Evolutionary conservation across 1,140 invertebrate genomes (phyloP).

Genomic region (Aphaenogaster ashmeadi): DNA sequence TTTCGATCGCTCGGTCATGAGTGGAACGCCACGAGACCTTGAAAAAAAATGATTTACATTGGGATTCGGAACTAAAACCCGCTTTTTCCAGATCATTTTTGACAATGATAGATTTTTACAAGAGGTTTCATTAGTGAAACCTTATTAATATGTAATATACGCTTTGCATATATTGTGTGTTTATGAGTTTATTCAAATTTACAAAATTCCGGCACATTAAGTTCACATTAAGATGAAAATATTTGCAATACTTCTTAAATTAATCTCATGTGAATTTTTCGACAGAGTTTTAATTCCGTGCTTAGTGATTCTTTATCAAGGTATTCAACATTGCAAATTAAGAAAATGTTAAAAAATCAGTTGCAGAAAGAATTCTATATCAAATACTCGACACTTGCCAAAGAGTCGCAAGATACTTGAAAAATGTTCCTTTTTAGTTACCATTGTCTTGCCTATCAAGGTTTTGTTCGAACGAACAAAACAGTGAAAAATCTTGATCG

Average conservation of each 20-base stretch:
- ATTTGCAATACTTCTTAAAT: neutral
- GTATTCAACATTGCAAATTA: neutral
- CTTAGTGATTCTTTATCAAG: neutral
- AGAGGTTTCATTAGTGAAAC: neutral
- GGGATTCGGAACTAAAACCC: conserved; percentile 9
- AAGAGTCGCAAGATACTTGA: neutral
- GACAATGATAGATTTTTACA: neutral
- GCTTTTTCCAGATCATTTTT: neutral
- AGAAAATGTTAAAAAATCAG: neutral
- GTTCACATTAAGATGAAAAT: neutral
- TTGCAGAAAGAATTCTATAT: neutral
- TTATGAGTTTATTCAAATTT: conserved; percentile 3
- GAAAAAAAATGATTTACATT: conserved; percentile 45
- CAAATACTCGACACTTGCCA: neutral
- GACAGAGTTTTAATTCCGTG: neutral
- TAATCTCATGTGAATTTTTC: neutral
- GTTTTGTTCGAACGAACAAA: neutral
- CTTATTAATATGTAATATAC: neutral
- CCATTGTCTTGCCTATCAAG: neutral
- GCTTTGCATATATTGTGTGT: neutral
- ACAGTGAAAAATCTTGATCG: neutral
- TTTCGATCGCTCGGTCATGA: conserved; percentile 26
- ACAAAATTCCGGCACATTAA: neutral
- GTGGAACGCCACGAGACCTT: conserved; percentile 27
- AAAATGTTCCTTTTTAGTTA: neutral